Base-by-base conservation (phyloP, 2,888 invertebrate genomes). In the Caenorhabditis imperialis region DNA sequence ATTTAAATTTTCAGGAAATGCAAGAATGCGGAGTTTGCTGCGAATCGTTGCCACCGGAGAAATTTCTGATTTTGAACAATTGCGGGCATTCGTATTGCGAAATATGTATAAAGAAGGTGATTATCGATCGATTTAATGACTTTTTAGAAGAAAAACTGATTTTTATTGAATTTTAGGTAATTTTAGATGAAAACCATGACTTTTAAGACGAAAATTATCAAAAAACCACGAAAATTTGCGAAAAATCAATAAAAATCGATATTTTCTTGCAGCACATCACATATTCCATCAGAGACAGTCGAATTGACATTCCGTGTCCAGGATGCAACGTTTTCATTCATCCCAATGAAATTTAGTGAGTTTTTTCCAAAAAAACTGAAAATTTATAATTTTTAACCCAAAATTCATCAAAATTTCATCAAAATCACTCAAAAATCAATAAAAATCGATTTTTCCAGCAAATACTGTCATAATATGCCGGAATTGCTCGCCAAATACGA, bases 251-350 rank as follows among this genome's bases (percentile, higher is more conserved):
- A n/a, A n/a, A n/a, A n/a, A n/a, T n/a, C n/a, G n/a, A n/a, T n/a
- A n/a, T n/a, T n/a, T n/a, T n/a, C 12, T 65, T 65, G 7, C 63
- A 65, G 57, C 54, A 65, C 57, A 35, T 42, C 35, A 33, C 18
- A 4, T 35, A 35, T 47, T 30, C 38, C 16, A 50, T 65, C 16
- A 5, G 7, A 18, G 65, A 57, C 12, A 57, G 27, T 35, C 65
- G 55, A 8, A 37, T 57, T 25, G 55, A 65, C 18, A 37, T 65
- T 1, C 65, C 65, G 35, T 65, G 65, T 16, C 65, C 65, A 0
- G 55, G 57, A 40, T 65, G 65, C 42, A 6, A 30, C 1, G 48
- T n/a, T 0, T 25, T 23, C 10, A 57, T 65, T 3, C 65, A 65
- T 50, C 65, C 65, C 20, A 16, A 42, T 25, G 65, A 65, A 14